phyloP scores from a whole-genome alignment of 1,140 invertebrate genomes.

The Drosophila asahinai region DNA sequence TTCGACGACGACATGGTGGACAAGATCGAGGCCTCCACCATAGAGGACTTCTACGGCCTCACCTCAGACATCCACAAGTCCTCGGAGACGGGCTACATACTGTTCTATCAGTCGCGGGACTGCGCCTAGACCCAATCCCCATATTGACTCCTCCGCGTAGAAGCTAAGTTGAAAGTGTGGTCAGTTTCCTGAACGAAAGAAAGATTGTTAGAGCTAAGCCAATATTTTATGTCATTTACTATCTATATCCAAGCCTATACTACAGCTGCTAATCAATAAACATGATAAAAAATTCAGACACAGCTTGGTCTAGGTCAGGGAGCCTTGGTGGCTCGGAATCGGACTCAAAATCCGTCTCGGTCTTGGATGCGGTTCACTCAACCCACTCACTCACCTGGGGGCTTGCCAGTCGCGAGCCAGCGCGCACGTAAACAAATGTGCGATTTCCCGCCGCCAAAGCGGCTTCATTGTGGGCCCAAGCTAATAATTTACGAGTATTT shows the following conservation, averaged over 20 bases:
- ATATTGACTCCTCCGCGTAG: constrained; percentile 3
- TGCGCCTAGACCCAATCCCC: constrained; percentile 50
- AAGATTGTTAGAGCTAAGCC: constrained; percentile 36
- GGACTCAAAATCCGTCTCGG: background rate
- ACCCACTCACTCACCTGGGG: constrained; percentile 36
- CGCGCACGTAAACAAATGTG: constrained; percentile 43
- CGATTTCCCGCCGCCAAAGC: constrained; percentile 40
- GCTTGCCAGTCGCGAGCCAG: constrained; percentile 36
- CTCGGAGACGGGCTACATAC: constrained; percentile 99
- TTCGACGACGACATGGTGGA: constrained; percentile 99
- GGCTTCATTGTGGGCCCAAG: constrained; percentile 27
- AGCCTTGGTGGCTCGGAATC: constrained; percentile 20
- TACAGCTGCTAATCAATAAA: constrained; percentile 31
- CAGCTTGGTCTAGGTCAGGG: constrained; percentile 44
- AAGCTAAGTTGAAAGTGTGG: constrained; percentile 18
- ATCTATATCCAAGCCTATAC: constrained; percentile 23
- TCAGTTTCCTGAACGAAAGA: constrained; percentile 13
- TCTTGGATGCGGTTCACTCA: constrained; percentile 31
- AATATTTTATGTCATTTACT: constrained; percentile 53
- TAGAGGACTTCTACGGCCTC: constrained; percentile 99
- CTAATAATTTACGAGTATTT: constrained; percentile 29
- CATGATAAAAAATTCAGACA: constrained; percentile 19
- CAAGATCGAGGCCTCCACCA: constrained; percentile 99
- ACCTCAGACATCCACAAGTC: constrained; percentile 99
- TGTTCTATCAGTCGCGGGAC: constrained; percentile 99